These are phyloP conservation scores for Aphrocallistes beatrix DNA, from an alignment of 37 sponge, comb jelly and placozoan species.

Conservation along the genomic window DNA sequence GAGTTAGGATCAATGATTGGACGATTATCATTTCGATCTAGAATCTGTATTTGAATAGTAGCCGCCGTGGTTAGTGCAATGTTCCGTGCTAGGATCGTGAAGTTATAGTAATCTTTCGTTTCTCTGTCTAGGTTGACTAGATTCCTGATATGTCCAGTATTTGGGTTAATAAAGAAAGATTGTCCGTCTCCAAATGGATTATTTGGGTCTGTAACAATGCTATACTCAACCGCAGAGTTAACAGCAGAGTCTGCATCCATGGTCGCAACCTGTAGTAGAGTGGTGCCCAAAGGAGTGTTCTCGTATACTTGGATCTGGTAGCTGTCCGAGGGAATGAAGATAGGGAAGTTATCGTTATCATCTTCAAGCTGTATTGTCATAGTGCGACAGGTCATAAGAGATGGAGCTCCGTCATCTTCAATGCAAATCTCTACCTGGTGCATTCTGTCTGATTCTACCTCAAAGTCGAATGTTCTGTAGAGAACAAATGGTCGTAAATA, in stretches of 20 bases:
- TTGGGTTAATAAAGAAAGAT: not conserved
- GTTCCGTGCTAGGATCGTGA: not conserved
- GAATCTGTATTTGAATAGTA: not conserved
- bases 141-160: not conserved
- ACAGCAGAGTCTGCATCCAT: slow-evolving; percentile 33
- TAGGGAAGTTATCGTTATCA: slow-evolving; percentile 45
- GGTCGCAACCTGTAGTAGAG: slow-evolving; percentile 2
- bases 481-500: too few relatives aligned
- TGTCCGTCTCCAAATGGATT: slow-evolving; percentile 16
- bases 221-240: slow-evolving; percentile 37
- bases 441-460: not conserved
- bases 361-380: slow-evolving; percentile 39
- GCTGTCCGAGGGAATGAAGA: not conserved
- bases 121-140: not conserved
- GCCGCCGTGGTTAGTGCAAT: not conserved
- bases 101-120: not conserved
- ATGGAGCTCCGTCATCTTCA: not conserved
- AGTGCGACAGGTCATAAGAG: not conserved
- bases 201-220: slow-evolving; percentile 15
- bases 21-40: not conserved
- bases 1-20: not conserved
- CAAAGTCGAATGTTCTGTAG: slow-evolving; percentile 11
- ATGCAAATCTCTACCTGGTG: not conserved
- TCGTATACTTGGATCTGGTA: slow-evolving; percentile 22
- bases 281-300: slow-evolving; percentile 17